Evolutionary conservation across 2,888 invertebrate genomes (phyloP).

Genomic region (Drosophila paranaensis): DNA sequence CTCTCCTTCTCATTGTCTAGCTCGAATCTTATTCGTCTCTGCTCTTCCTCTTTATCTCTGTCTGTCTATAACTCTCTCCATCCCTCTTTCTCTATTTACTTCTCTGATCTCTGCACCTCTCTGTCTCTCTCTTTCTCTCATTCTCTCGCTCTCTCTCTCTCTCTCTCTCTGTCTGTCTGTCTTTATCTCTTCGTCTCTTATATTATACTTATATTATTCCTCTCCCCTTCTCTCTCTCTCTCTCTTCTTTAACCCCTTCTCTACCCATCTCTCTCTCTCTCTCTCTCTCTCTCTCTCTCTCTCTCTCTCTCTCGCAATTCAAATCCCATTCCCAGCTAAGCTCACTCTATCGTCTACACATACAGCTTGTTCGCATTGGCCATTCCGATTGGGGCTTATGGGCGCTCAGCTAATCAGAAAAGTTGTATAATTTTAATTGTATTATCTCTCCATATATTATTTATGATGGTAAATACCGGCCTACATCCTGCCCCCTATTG

Average conservation of each 20-base stretch:
- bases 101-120: too few species aligned
- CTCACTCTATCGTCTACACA: neutral
- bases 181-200: too few species aligned
- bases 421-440: constrained; percentile 1
- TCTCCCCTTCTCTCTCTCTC: too few species aligned
- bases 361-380: neutral
- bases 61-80: neutral
- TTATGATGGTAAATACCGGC: constrained; percentile 14
- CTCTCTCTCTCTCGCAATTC: neutral
- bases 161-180: too few species aligned
- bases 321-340: neutral
- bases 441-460: constrained; percentile 7
- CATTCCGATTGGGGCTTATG: neutral
- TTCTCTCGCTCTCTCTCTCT: too few species aligned
- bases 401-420: neutral
- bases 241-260: neutral
- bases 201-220: too few species aligned
- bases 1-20: neutral
- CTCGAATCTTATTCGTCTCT: too few species aligned
- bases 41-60: too few species aligned
- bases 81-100: neutral
- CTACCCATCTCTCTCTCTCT: neutral
- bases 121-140: too few species aligned
- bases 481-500: constrained; percentile 8
- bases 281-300: neutral